phyloP scores from a whole-genome alignment of 2,113 vertebrate species.

The Procapra przewalskii region DNA sequence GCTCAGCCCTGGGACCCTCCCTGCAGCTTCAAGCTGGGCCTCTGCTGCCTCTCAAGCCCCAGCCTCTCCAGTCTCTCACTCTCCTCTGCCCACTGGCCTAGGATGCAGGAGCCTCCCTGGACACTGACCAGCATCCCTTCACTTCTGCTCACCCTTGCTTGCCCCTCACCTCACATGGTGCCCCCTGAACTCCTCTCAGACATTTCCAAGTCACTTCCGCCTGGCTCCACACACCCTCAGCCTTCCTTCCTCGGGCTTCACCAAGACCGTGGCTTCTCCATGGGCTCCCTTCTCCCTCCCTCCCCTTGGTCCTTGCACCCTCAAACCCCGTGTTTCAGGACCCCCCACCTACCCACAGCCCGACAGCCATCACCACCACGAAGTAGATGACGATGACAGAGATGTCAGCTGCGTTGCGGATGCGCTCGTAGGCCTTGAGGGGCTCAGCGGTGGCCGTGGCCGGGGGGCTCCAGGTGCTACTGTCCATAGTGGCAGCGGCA shows the following conservation, averaged over 20 bases:
- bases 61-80: fast-evolving
- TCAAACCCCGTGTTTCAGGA: background rate
- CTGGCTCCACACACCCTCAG: fast-evolving
- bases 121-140: background rate
- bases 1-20: background rate
- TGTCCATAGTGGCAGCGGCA: slow-evolving; percentile 32
- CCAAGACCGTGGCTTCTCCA: fast-evolving
- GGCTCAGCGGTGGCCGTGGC: background rate
- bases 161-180: background rate
- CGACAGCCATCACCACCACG: slow-evolving; percentile 91
- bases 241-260: background rate
- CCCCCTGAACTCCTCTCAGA: background rate
- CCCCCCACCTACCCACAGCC: slow-evolving; percentile 90
- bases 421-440: slow-evolving; percentile 25
- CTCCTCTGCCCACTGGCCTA: background rate
- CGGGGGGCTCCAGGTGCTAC: background rate
- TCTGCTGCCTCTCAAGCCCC: background rate
- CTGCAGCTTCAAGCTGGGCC: background rate
- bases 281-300: background rate
- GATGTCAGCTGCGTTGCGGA: slow-evolving; percentile 93
- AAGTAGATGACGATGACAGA: slow-evolving; percentile 95
- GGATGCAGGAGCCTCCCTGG: fast-evolving
- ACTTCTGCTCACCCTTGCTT: background rate
- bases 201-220: background rate
- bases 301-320: background rate